Evolutionary conservation across 1,140 invertebrate genomes (phyloP), one percentile per base, ranked within the genome.

Genomic region (Zaprionus ornatus): DNA sequence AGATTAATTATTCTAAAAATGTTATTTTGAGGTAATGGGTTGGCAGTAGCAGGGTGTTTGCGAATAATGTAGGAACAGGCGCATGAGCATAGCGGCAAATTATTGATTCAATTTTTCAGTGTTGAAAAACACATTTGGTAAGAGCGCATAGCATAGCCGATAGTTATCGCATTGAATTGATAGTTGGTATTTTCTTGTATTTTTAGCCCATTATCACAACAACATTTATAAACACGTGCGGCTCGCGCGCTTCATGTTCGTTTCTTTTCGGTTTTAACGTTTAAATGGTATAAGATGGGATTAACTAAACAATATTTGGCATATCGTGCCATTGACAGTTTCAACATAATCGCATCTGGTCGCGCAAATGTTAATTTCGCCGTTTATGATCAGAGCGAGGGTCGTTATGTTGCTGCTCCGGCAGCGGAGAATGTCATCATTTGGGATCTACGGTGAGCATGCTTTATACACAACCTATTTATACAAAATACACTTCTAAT

Each of bases 281-380:
- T 62, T 71, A 55, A 72, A 82, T 85, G 75, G 45, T 75, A 50
- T 74, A 77, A 50, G 61, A 99, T 99, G 98, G 98, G 98, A 72
- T 93, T 99, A 77, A 99, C 98, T 21, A 99, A 99, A 92, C 97
- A 99, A 93, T 99, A 99, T 95, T 94, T 99, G 63, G 95, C 97
- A 55, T 99, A 98, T 93, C 94, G 95, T 12, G 95, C 96, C 13
- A 95, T 95, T 57, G 95, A 96, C 37, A 96, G 95, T 82, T 97
- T 98, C 93, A 98, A 98, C 92, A 95, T 99, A 52, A 96, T 99
- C 72, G 95, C 95, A 4, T 97, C 96, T 93, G 92, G 94, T 19
- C 95, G 95, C 65, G 96, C 96, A 77, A 98, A 98, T 93, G 93
- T 96, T 35, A 93, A 95, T 54, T 97, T 97, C 95, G 95, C 96